A percentile compares a stretch with the other conserved stretches of the same genome.
These are phyloP conservation scores for Sicus ferrugineus DNA, from an alignment of 2,888 invertebrate species.

Conservation along the genomic window DNA sequence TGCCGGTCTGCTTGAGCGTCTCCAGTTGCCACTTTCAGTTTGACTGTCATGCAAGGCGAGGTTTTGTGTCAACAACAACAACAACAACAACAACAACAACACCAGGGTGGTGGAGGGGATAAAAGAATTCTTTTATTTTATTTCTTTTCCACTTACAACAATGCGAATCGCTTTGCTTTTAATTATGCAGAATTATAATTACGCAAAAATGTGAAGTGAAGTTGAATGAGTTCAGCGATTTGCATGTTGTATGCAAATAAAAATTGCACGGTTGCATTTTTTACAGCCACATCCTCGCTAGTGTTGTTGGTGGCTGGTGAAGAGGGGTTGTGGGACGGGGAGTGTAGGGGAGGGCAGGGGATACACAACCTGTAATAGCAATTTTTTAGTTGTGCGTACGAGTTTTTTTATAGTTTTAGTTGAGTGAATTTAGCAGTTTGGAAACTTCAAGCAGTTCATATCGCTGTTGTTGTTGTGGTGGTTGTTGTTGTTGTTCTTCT, in stretches of 20 bases:
- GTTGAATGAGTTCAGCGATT: conserved; percentile 25
- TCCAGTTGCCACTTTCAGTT: neutral
- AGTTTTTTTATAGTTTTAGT: conserved; percentile 6
- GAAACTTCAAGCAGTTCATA: no score
- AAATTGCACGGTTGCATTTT: conserved; percentile 25
- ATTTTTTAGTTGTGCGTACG: conserved; percentile 6
- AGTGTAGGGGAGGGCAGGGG: no score
- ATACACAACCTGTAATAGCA: no score
- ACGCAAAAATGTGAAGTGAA: conserved; percentile 8
- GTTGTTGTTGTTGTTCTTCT: no score
- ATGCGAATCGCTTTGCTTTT: conserved; percentile 17
- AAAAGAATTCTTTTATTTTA: no score
- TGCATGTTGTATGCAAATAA: conserved; percentile 31
- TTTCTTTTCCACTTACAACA: neutral
- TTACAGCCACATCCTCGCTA: no score
- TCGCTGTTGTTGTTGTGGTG: no score
- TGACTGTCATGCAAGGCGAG: conserved; percentile 4
- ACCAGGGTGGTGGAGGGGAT: no score
- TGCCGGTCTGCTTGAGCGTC: neutral
- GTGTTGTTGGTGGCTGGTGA: neutral
- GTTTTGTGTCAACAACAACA: no score
- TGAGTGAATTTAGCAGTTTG: conserved; percentile 3
- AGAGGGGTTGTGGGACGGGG: no score
- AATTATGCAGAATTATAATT: conserved; percentile 16
- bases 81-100: no score